Evolutionary conservation across 2,113 vertebrate species (phyloP).

Genomic region (Larimichthys polyactis): DNA sequence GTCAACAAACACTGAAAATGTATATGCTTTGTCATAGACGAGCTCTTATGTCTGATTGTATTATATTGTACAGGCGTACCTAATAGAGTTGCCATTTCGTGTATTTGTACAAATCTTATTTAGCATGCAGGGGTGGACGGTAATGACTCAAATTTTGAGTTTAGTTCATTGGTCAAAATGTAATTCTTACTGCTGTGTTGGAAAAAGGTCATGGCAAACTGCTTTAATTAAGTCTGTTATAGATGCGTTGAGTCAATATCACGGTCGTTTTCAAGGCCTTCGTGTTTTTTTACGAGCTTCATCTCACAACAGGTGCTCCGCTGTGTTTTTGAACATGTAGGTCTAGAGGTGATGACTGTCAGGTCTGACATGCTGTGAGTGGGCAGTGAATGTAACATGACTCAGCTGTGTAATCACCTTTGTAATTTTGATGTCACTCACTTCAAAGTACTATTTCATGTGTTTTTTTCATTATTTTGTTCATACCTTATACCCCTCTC

Average conservation of each 20-base stretch:
- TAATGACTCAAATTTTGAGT: not conserved
- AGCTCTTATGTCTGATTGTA: not conserved
- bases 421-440: slow-evolving; percentile 41
- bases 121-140: not conserved
- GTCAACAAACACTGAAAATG: not conserved
- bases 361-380: slow-evolving; percentile 54
- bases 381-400: slow-evolving; percentile 53
- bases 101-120: not conserved
- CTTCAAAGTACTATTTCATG: slow-evolving; percentile 69
- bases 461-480: slow-evolving; percentile 32
- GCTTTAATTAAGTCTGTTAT: slow-evolving; percentile 1
- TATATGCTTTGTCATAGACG: not conserved
- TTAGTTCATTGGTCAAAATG: not conserved
- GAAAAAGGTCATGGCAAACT: slow-evolving; percentile 10
- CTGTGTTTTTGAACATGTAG: slow-evolving; percentile 12
- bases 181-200: not conserved
- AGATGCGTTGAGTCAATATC: not conserved
- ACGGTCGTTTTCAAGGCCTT: slow-evolving; percentile 14
- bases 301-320: slow-evolving; percentile 52
- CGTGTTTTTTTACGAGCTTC: not conserved
- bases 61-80: not conserved
- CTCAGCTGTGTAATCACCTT: slow-evolving; percentile 60
- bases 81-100: not conserved
- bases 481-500: slow-evolving; percentile 27
- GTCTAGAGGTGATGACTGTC: slow-evolving; percentile 25